phyloP scores from a whole-genome alignment of 2,797 vertebrate genomes.

The Lagodon rhomboides region DNA sequence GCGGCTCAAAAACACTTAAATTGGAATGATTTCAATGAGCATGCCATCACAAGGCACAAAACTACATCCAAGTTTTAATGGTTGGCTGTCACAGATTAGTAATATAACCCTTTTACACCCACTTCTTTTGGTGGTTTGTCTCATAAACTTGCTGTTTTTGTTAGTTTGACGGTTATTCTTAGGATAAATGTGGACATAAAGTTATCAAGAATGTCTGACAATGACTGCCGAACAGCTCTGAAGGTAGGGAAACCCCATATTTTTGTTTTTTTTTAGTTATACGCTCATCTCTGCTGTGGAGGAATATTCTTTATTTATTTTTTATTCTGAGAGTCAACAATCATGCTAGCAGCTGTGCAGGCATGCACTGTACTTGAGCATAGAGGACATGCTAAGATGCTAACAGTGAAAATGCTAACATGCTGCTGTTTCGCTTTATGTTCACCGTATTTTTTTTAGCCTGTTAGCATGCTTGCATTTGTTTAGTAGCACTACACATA shows the following conservation, averaged over 20 bases:
- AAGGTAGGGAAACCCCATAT: not conserved
- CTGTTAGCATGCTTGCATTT: not conserved
- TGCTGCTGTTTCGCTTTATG: not conserved
- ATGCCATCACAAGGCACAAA: not conserved
- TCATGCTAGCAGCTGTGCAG: not conserved
- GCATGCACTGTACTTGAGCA: not conserved
- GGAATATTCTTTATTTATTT: no score
- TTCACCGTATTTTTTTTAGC: not conserved
- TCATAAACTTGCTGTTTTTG: no score
- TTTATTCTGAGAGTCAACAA: no score
- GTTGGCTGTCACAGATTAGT: not conserved
- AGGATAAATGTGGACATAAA: no score
- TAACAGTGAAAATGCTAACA: not conserved
- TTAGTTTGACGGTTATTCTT: no score
- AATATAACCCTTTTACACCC: not conserved
- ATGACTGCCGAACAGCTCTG: no score
- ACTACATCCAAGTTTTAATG: not conserved
- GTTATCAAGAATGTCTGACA: no score
- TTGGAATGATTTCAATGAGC: not conserved
- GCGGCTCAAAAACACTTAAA: not conserved
- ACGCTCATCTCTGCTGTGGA: no score
- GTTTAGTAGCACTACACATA: not conserved
- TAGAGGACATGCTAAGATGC: not conserved
- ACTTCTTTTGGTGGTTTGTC: no score
- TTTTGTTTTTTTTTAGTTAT: not conserved